phyloP scores from a whole-genome alignment of 2,888 invertebrate species.

The Pristionchus mayeri region DNA sequence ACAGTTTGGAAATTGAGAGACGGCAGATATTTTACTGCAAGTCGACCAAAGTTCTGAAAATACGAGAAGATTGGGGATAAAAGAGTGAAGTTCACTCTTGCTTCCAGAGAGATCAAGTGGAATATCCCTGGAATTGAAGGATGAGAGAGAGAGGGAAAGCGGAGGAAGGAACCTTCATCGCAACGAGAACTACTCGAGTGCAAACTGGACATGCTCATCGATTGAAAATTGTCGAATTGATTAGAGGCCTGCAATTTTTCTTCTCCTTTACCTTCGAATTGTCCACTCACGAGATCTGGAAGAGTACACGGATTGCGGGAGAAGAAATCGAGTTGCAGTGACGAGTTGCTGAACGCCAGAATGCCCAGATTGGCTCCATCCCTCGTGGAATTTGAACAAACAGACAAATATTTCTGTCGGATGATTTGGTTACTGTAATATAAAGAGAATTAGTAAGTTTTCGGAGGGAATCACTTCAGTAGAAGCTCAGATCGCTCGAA shows the following conservation, averaged over 20 bases:
- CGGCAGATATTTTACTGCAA: background rate
- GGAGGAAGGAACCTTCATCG: background rate
- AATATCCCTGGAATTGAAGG: background rate
- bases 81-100: background rate
- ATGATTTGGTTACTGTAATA: no score
- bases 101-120: background rate
- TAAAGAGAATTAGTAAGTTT: no score
- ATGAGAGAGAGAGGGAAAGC: background rate
- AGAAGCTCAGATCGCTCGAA: no score
- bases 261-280: background rate
- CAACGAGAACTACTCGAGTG: no score
- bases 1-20: background rate
- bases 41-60: background rate
- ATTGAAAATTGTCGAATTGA: background rate
- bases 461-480: no score
- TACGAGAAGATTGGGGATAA: background rate
- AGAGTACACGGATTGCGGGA: background rate
- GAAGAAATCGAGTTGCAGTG: background rate
- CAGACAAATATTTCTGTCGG: no score
- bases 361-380: no score
- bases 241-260: background rate
- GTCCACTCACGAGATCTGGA: background rate
- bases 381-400: no score
- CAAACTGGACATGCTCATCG: no score
- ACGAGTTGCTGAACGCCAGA: background rate